phyloP scores from a whole-genome alignment of 2,113 vertebrate genomes.

The Lucifuga dentata region DNA sequence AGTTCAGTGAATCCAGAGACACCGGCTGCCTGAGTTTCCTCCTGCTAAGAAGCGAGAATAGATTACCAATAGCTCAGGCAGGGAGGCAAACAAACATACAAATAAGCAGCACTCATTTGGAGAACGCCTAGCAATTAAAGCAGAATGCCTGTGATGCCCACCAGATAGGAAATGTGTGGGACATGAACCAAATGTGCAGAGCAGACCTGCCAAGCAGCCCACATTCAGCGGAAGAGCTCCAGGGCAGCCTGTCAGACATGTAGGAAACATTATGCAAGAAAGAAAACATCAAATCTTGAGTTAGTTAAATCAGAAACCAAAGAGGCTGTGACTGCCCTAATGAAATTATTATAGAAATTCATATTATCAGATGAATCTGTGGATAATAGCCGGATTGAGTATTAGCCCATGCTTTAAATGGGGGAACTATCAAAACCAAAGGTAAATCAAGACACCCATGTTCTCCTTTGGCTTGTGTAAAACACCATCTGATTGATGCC shows the following conservation, averaged over 20 bases:
- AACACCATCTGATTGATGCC: slow-evolving; percentile 63
- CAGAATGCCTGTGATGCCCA: slow-evolving; percentile 89
- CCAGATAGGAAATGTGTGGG: slow-evolving; percentile 88
- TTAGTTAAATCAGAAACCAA: slow-evolving; percentile 63
- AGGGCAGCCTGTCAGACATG: slow-evolving; percentile 76
- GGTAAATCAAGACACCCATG: slow-evolving; percentile 43
- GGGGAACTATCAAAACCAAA: slow-evolving; percentile 39
- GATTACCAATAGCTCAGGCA: slow-evolving; percentile 83
- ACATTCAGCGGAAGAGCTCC: slow-evolving; percentile 87
- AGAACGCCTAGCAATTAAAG: slow-evolving; percentile 88
- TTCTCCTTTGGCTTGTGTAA: slow-evolving; percentile 50
- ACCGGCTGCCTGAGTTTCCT: slow-evolving; percentile 75
- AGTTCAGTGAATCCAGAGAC: slow-evolving; percentile 79
- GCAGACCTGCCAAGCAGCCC: slow-evolving; percentile 87
- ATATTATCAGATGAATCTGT: slow-evolving; percentile 68
- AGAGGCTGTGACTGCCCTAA: slow-evolving; percentile 47
- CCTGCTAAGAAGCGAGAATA: slow-evolving; percentile 79
- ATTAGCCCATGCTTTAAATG: slow-evolving; percentile 25
- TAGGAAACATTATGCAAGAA: slow-evolving; percentile 75
- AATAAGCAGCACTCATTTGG: slow-evolving; percentile 80
- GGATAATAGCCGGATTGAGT: slow-evolving; percentile 30
- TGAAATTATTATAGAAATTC: slow-evolving; percentile 63
- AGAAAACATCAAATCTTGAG: slow-evolving; percentile 64
- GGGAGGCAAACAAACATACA: slow-evolving; percentile 81
- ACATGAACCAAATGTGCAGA: slow-evolving; percentile 88